A percentile compares a stretch with the other conserved stretches of the same genome.
Evolutionary conservation across 1,140 invertebrate species (phyloP).

Genomic region (Grapholita molesta): DNA sequence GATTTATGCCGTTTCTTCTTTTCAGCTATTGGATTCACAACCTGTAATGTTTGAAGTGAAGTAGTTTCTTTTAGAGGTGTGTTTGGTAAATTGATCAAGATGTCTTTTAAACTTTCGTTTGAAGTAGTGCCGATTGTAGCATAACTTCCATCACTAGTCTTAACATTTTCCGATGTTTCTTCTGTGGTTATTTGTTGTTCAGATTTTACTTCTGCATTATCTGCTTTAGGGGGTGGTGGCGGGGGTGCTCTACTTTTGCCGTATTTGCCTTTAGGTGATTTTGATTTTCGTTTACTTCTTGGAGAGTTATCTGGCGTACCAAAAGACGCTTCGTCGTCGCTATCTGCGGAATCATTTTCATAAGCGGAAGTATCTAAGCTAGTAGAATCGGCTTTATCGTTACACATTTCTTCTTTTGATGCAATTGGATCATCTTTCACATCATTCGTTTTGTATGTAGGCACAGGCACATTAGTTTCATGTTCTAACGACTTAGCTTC

Average conservation of each 20-base stretch:
- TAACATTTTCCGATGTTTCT: neutral
- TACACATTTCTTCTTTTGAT: slow-evolving; percentile 19
- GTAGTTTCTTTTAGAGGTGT: slow-evolving; percentile 25
- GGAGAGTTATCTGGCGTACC: slow-evolving; percentile 74
- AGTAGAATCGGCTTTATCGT: slow-evolving; percentile 31
- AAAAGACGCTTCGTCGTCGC: slow-evolving; percentile 69
- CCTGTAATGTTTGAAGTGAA: slow-evolving; percentile 25
- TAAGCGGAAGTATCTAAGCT: slow-evolving; percentile 36
- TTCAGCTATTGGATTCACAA: slow-evolving; percentile 38
- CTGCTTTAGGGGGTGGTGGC: slow-evolving; percentile 37
- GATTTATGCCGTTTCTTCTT: slow-evolving; percentile 50
- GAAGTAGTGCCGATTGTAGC: slow-evolving; percentile 21
- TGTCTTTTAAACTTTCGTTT: slow-evolving; percentile 34
- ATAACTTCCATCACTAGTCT: neutral
- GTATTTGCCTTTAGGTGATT: slow-evolving; percentile 61
- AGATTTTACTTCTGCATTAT: slow-evolving; percentile 19
- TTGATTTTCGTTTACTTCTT: slow-evolving; percentile 55
- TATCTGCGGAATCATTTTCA: slow-evolving; percentile 53
- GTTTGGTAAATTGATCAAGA: slow-evolving; percentile 30
- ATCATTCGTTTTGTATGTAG: neutral
- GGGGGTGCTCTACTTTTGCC: slow-evolving; percentile 70
- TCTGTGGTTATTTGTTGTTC: too few species aligned
- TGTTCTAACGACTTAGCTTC: neutral
- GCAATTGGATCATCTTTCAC: neutral
- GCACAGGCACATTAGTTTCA: neutral